Evolutionary conservation across 2,888 invertebrate species (phyloP).

Genomic region (Aporophyla lueneburgensis): DNA sequence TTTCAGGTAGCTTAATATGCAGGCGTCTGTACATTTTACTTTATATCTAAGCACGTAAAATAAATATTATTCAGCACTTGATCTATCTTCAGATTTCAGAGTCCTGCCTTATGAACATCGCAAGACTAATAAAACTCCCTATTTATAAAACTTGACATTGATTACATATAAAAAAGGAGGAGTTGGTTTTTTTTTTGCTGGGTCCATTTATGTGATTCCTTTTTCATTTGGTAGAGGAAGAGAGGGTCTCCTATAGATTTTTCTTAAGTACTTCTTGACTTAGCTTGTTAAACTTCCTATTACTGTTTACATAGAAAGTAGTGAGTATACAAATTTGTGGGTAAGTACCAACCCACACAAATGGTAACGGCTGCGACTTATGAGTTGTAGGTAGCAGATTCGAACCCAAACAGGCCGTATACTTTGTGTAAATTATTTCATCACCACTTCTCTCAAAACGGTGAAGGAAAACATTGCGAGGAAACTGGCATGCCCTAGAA

Average conservation of each 20-base stretch:
- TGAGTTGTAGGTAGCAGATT: no score
- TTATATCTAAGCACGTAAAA: background rate
- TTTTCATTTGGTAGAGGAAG: background rate
- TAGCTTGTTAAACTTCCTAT: background rate
- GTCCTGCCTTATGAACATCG: background rate
- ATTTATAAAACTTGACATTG: slow-evolving; percentile 1
- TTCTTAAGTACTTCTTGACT: background rate
- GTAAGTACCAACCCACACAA: background rate
- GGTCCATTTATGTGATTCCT: background rate
- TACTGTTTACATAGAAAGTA: background rate
- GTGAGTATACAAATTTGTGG: background rate
- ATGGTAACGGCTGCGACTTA: no score
- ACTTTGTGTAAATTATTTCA: no score
- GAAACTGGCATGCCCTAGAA: no score
- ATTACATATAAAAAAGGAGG: no score
- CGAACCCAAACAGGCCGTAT: no score
- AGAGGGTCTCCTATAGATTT: background rate
- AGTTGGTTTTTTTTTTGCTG: background rate
- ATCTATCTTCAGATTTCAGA: background rate
- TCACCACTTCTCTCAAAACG: no score
- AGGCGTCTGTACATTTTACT: no score
- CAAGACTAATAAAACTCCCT: background rate
- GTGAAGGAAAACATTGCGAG: no score
- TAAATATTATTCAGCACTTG: background rate
- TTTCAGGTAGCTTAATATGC: no score